phyloP scores from a whole-genome alignment of 2,888 invertebrate genomes.

The Eilema depressum region DNA sequence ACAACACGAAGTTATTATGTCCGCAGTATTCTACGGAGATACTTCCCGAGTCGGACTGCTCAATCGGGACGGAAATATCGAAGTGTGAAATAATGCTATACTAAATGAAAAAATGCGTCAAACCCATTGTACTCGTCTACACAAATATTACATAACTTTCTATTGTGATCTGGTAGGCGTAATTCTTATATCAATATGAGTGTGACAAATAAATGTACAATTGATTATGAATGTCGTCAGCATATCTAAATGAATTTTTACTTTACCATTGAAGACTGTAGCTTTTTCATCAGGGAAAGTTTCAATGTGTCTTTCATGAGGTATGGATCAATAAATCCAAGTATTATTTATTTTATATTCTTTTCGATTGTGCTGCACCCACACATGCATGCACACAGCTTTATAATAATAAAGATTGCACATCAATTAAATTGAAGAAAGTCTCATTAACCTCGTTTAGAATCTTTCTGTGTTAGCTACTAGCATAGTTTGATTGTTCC shows the following conservation, averaged over 20 bases:
- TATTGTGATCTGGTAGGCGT: neutral
- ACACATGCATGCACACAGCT: neutral
- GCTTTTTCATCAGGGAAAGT: too few relatives aligned
- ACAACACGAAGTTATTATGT: too few relatives aligned
- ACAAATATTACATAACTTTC: neutral
- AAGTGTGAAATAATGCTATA: too few relatives aligned
- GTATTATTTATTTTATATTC: neutral
- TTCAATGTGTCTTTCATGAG: neutral
- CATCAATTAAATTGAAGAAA: neutral
- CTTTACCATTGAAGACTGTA: too few relatives aligned
- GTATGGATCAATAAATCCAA: too few relatives aligned
- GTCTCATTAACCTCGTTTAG: neutral
- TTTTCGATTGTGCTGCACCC: neutral
- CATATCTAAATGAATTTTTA: neutral
- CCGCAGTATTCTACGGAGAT: too few relatives aligned
- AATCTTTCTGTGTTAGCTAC: too few relatives aligned
- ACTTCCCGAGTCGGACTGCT: too few relatives aligned
- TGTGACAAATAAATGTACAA: neutral
- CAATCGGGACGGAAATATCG: too few relatives aligned
- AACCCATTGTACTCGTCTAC: neutral
- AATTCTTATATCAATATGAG: constrained; percentile 4
- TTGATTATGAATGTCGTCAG: neutral
- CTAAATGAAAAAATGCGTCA: neutral
- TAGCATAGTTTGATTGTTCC: too few relatives aligned
- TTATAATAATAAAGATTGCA: neutral